Base-by-base conservation (phyloP, 92 coral and sea anemone genomes). In the Pocillopora grandis region DNA sequence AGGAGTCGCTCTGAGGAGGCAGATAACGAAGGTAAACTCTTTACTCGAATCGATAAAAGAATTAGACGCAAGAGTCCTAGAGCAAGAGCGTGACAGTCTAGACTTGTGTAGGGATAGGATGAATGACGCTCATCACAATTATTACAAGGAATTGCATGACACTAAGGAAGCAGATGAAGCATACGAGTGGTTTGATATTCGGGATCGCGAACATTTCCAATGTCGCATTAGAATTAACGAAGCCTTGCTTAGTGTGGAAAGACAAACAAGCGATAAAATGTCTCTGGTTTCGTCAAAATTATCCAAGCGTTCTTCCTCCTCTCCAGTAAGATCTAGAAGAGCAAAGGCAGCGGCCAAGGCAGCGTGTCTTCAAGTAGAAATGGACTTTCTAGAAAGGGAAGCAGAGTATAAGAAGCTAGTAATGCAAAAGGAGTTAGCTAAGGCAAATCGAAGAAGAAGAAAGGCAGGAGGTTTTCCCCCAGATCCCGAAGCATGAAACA, bases 371-470 rank as follows among this genome's bases (percentile, higher is more conserved):
- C n/a, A n/a, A n/a, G n/a, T n/a, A n/a, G n/a, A n/a, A n/a, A n/a
- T n/a, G n/a, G n/a, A n/a, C n/a, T n/a, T n/a, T n/a, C n/a, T n/a
- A n/a, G n/a, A n/a, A n/a, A n/a, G n/a, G n/a, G n/a, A n/a, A n/a
- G n/a, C n/a, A n/a, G n/a, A n/a, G n/a, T n/a, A n/a, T n/a, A n/a
- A n/a, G n/a, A 81, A 42, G 78, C 79, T 90, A 59, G 80, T 86
- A 74, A 64, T 85, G 56, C 62, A 36, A 59, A 89, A 89, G 80
- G 89, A 89, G 77, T 33, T 79, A 56, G 89, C 89, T 23, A 81
- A 80, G 70, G 87, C 92, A 17, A 81, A 9, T 87, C 70, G 83
- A 81, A 81, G 90, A 81, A 66, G 90, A 81, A 87, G 90, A 75
- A 78, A 84, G 37, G 66, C 77, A 37, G 33, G 59, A 76, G 64